phyloP scores from a whole-genome alignment of 64 coral and sea anemone species.

The Orbicella faveolata region DNA sequence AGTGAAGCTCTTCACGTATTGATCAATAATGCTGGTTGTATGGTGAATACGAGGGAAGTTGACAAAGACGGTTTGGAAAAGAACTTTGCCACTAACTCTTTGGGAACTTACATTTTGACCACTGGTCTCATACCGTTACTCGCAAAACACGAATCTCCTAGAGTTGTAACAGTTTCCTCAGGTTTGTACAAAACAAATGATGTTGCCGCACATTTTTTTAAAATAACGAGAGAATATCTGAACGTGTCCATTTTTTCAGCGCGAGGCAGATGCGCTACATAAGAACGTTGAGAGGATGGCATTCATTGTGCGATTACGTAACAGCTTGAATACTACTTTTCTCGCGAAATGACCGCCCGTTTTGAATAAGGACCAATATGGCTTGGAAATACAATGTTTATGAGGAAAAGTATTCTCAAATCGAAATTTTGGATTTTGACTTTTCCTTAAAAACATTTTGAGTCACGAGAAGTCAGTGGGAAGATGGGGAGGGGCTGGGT shows the following conservation, averaged over 20 bases:
- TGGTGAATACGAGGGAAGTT: slow-evolving; percentile 81
- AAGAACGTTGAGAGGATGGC: too few species aligned
- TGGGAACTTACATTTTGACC: slow-evolving; percentile 94
- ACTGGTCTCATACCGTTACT: slow-evolving; percentile 69
- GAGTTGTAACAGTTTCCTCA: slow-evolving; percentile 92
- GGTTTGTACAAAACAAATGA: slow-evolving; percentile 35
- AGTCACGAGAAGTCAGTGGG: too few species aligned
- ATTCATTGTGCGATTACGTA: too few species aligned
- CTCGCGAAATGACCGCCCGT: too few species aligned
- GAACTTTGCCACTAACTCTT: slow-evolving; percentile 97
- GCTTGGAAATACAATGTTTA: too few species aligned
- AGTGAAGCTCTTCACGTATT: slow-evolving; percentile 67
- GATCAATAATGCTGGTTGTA: slow-evolving; percentile 95
- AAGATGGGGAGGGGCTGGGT: too few species aligned
- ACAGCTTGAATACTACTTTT: too few species aligned
- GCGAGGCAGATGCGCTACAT: too few species aligned
- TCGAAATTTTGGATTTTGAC: too few species aligned
- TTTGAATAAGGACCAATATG: too few species aligned
- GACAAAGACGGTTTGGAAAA: slow-evolving; percentile 88
- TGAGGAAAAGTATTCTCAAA: too few species aligned
- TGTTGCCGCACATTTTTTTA: not conserved
- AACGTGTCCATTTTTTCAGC: not conserved
- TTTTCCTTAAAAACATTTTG: too few species aligned
- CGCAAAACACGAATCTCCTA: slow-evolving; percentile 70
- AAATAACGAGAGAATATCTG: not conserved